Percentiles rank a stretch among this genome's conserved stretches.
phyloP scores from a whole-genome alignment of 1,140 invertebrate species.

The Lepidurus arcticus region DNA sequence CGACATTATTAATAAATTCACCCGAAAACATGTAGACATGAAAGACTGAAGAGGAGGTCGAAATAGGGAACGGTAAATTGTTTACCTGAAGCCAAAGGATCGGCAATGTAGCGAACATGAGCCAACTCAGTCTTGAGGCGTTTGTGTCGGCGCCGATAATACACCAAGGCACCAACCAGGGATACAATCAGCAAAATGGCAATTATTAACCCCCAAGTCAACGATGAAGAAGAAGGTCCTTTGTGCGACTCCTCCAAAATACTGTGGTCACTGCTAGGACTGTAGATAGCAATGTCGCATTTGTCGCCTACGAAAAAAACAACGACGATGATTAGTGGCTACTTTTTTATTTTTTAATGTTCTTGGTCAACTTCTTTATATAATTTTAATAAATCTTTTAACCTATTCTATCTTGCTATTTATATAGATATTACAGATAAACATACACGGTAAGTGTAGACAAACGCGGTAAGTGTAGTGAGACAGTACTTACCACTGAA shows the following conservation, averaged over 20 bases:
- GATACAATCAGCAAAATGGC: slow-evolving; percentile 54
- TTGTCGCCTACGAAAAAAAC: slow-evolving; percentile 45
- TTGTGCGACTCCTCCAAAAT: slow-evolving; percentile 7
- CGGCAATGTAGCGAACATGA: slow-evolving; percentile 82
- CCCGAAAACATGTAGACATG: neutral
- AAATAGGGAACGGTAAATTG: slow-evolving; percentile 20
- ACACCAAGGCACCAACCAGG: slow-evolving; percentile 59
- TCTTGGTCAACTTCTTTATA: too few species aligned
- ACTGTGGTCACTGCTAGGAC: slow-evolving; percentile 29
- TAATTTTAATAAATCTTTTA: too few species aligned
- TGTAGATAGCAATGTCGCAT: slow-evolving; percentile 45
- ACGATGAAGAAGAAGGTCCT: slow-evolving; percentile 44
- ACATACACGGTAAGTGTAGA: too few species aligned
- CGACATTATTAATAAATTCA: neutral
- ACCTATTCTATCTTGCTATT: too few species aligned
- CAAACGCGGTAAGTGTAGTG: too few species aligned
- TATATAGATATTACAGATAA: too few species aligned
- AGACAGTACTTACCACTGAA: slow-evolving; percentile 53
- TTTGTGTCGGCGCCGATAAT: slow-evolving; percentile 67
- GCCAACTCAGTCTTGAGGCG: slow-evolving; percentile 77
- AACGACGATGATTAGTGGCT: neutral
- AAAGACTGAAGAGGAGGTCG: neutral
- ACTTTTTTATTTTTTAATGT: neutral
- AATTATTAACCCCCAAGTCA: slow-evolving; percentile 60
- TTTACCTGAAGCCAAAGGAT: slow-evolving; percentile 61